phyloP scores from a whole-genome alignment of 2,113 vertebrate genomes.

The Malurus cyaneus region DNA sequence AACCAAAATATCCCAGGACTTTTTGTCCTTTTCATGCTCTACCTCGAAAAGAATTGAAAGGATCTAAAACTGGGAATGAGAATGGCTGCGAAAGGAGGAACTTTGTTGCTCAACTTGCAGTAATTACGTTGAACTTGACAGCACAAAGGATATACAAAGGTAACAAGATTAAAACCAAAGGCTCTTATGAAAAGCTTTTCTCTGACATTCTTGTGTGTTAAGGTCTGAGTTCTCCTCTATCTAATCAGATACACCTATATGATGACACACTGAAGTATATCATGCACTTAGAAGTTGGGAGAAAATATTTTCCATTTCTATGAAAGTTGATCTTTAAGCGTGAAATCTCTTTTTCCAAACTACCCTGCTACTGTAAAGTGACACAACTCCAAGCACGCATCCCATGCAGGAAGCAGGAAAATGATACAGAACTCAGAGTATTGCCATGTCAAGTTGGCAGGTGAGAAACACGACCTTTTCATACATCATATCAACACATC shows the following conservation, averaged over 20 bases:
- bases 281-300: background rate
- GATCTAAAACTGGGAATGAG: background rate
- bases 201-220: background rate
- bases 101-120: background rate
- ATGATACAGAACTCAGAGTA: background rate
- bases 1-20: background rate
- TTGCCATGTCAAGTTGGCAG: background rate
- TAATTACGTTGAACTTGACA: background rate
- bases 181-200: background rate
- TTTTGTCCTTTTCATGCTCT: background rate
- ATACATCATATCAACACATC: fast-evolving
- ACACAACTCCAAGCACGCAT: fast-evolving
- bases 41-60: background rate
- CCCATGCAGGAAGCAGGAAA: background rate
- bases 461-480: background rate
- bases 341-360: background rate
- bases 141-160: background rate
- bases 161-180: background rate
- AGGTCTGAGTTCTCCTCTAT: background rate
- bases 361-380: background rate
- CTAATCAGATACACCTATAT: background rate
- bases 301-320: background rate
- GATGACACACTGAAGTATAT: background rate
- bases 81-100: background rate
- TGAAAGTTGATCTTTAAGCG: background rate